Base-by-base conservation (phyloP, 2,113 vertebrate genomes). In the Strigops habroptila region DNA sequence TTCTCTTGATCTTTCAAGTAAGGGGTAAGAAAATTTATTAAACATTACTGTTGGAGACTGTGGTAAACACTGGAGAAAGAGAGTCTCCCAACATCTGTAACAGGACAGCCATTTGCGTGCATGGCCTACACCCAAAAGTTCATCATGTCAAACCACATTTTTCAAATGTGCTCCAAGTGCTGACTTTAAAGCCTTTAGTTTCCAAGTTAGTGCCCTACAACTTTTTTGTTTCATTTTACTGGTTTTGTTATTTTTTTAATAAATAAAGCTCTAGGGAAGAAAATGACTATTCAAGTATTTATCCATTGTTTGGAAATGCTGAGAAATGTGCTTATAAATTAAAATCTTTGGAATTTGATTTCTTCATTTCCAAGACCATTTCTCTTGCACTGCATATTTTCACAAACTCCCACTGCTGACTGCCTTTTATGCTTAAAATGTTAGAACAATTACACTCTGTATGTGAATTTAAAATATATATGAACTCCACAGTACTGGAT, bases 61-160 rank as follows among this genome's bases (percentile, higher is more conserved):
- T 67, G 59, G 82, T 73, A 83, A 94, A 86, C 37, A 82, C 2
- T 19, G 64, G 67, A 67, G 37, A 74, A 43, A 80, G 64, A 69
- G 48, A 63, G n/a, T 63, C 83, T 95, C 89, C 71, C 62, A 52
- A 23, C 63, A 87, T 88, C 90, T 93, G 65, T 39, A 68, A 65
- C 51, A 93, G 71, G 88, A 88, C 52, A 96, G 83, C 31, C 44
- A 92, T 94, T 81, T 88, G 89, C 4, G 2, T 59, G 65, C 80
- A 64, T 64, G 18, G 93, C 90, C 71, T 46, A 82, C 59, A 92
- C 73, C 82, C 92, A 84, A 81, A 86, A 71, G 90, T 87, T 93
- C 79, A 69, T 84, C 49, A 33, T 57, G 88, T 84, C 90, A 95
- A 96, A 93, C 88, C 93, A 95, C 88, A 93, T 86, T 88, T 96